Evolutionary conservation across 2,888 invertebrate genomes (phyloP), one percentile per base, ranked within the genome.

Genomic region (Amaurobius ferox): DNA sequence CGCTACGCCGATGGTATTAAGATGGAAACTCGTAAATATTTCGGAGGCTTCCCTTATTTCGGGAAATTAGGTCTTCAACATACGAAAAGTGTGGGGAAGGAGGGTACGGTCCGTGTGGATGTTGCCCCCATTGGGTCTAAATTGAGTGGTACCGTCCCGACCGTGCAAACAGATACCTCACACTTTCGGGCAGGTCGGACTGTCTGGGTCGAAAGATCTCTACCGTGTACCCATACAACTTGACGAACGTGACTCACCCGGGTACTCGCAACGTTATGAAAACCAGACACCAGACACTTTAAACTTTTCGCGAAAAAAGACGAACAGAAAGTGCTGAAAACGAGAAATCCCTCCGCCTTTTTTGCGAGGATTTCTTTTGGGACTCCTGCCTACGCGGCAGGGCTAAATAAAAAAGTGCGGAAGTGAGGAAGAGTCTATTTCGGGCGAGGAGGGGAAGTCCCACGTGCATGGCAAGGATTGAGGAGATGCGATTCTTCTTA

Each of bases 371-470:
- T 62, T 62, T 26, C 67, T 67, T 39, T 67, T 13, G 19, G 32
- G 13, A 26, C 3, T 32, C 39, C 67, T 30, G 62, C 79, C 79
- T 66, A 79, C 79, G 79, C 79, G 7, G 23, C 26, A 19, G 44
- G 28, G 40, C 71, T 72, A 72, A 64, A 79, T n/a, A 35, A 55
- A 78, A 72, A 79, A 79, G 79, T 48, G 30, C 71, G 79, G 71
- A 71, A 72, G 71, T 72, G 29, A 72, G 70, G 79, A 72, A 64
- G 29, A 13, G 30, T 71, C 64, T 79, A 79, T 79, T 79, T 79
- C 55, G 3, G 32, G 72, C 7, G 1, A 44, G 40, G 40, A 39
- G 61, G 67, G 68, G 55, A 61, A 32, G 29, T 55, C 32, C 79
- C 64, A 40, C 44, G 74, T 71, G 30, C 71, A 26, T 61, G 64